Conservation (phyloP, 2,888 invertebrate genomes). For the Glyphotaelius pellucidus region DNA sequence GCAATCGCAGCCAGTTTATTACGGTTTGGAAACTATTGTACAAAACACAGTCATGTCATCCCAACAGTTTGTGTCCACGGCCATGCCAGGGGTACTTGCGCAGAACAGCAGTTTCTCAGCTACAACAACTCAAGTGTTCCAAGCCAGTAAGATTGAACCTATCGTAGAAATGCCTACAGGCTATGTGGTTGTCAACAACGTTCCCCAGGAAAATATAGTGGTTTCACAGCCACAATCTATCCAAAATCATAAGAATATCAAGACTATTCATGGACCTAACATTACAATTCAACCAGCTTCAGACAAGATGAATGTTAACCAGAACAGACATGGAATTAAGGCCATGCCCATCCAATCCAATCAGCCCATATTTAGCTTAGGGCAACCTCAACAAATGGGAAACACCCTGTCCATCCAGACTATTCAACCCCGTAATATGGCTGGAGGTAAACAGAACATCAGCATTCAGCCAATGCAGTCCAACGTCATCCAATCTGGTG, state of each 20-base stretch:
- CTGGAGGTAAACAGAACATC: constrained; percentile 72
- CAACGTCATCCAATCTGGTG: constrained; percentile 74
- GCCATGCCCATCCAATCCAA: constrained; percentile 69
- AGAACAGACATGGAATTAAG: constrained; percentile 74
- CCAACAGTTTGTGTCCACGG: constrained; percentile 89
- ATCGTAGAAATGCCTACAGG: constrained; percentile 86
- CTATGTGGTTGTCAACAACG: constrained; percentile 83
- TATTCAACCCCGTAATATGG: constrained; percentile 60
- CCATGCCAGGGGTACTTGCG: constrained; percentile 88
- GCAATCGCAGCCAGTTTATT: constrained; percentile 86
- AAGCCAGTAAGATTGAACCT: constrained; percentile 91
- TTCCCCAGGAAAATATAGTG: constrained; percentile 74
- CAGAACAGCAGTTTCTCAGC: constrained; percentile 91
- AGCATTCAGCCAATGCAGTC: constrained; percentile 74
- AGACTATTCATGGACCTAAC: constrained; percentile 73
- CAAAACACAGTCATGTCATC: constrained; percentile 94
- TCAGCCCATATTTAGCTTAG: constrained; percentile 64
- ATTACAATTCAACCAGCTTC: constrained; percentile 75
- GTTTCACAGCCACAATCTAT: constrained; percentile 70
- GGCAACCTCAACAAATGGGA: constrained; percentile 62
- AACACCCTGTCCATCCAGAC: constrained; percentile 58
- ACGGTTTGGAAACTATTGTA: constrained; percentile 90
- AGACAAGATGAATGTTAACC: constrained; percentile 70
- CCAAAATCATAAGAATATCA: constrained; percentile 73
- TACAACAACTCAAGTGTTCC: constrained; percentile 90